A percentile compares a stretch with the other conserved stretches of the same genome.
phyloP scores from a whole-genome alignment of 1,140 invertebrate genomes.

The Diplogasteroides magnus region DNA sequence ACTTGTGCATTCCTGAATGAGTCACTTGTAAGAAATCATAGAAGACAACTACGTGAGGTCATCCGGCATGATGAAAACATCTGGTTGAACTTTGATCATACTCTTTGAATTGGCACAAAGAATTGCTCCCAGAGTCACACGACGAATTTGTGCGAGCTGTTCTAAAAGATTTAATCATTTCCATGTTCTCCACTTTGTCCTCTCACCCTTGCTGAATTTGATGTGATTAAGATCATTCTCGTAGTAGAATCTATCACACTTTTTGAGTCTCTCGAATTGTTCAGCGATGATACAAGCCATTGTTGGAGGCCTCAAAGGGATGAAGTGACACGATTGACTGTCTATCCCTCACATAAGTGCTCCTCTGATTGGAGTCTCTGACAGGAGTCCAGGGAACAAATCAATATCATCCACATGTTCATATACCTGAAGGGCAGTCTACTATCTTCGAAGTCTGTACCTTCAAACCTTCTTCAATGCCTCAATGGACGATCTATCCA shows the following conservation, averaged over 20 bases:
- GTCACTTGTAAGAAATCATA: not conserved
- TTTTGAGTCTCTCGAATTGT: slow-evolving; percentile 65
- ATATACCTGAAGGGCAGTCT: slow-evolving; percentile 37
- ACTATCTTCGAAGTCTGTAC: not conserved
- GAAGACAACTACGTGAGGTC: slow-evolving; percentile 39
- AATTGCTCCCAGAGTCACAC: slow-evolving; percentile 71
- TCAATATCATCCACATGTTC: slow-evolving; percentile 54
- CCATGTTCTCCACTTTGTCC: too few species aligned
- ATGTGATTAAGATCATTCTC: slow-evolving; percentile 78
- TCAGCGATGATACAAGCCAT: slow-evolving; percentile 63
- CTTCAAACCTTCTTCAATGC: slow-evolving; percentile 25
- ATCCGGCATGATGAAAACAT: slow-evolving; percentile 49
- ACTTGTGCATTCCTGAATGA: slow-evolving; percentile 41
- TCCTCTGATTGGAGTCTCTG: slow-evolving; percentile 67
- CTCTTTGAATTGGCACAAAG: slow-evolving; percentile 42
- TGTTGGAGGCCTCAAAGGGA: slow-evolving; percentile 58
- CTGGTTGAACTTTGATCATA: slow-evolving; percentile 38
- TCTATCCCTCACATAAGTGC: slow-evolving; percentile 61
- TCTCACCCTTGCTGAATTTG: slow-evolving; percentile 71
- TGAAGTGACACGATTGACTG: not conserved
- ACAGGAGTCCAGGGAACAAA: slow-evolving; percentile 57
- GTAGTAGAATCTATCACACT: slow-evolving; percentile 91
- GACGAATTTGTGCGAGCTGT: slow-evolving; percentile 83
- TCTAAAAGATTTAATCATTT: slow-evolving; percentile 53
- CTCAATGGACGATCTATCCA: slow-evolving; percentile 43